Percentiles rank a stretch among this genome's conserved stretches.
Conservation (phyloP, 1,140 invertebrate genomes). For the Mamestra configurata region DNA sequence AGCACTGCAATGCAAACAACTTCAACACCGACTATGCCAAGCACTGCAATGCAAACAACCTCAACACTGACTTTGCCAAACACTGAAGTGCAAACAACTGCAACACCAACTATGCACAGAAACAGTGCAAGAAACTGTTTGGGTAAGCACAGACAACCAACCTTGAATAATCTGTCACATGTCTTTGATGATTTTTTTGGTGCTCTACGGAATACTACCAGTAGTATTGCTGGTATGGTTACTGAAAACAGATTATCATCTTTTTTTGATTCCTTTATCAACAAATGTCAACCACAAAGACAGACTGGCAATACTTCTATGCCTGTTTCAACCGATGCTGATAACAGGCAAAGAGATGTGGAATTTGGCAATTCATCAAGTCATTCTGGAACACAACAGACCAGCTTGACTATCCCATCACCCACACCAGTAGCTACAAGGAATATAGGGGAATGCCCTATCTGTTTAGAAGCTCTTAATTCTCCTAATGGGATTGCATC, state of each 20-base stretch:
- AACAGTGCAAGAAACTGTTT: background rate
- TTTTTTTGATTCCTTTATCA: too few relatives aligned
- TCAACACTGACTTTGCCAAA: background rate
- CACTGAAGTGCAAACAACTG: background rate
- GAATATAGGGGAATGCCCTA: slow-evolving; percentile 61
- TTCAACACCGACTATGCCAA: too few relatives aligned
- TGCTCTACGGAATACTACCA: too few relatives aligned
- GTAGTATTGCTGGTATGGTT: too few relatives aligned
- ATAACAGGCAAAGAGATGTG: background rate
- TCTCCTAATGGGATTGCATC: slow-evolving; percentile 55
- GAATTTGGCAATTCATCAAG: background rate
- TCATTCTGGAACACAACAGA: background rate
- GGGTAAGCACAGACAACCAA: background rate
- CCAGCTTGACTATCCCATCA: background rate
- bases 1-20: too few relatives aligned
- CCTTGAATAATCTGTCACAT: background rate
- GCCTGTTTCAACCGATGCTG: background rate
- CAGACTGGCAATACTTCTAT: too few relatives aligned
- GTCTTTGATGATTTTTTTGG: background rate
- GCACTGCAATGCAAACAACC: too few relatives aligned
- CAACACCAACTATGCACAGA: background rate
- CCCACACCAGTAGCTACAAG: background rate
- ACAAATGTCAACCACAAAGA: too few relatives aligned
- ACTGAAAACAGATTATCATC: too few relatives aligned
- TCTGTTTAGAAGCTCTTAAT: slow-evolving; percentile 60